phyloP scores from a whole-genome alignment of 2,113 vertebrate genomes.

The Leucosticte australis region DNA sequence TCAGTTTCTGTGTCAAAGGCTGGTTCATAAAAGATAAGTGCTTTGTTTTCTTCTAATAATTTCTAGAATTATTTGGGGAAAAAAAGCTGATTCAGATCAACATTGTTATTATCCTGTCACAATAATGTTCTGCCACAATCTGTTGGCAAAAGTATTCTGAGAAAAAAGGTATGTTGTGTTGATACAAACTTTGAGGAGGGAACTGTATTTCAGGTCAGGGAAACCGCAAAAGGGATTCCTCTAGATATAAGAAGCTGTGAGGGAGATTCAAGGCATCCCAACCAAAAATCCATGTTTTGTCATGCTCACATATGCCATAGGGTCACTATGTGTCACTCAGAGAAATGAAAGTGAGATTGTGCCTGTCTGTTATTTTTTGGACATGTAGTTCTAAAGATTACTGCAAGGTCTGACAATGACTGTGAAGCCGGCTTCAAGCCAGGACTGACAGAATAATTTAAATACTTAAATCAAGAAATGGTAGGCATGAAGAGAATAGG shows the following conservation, averaged over 20 bases:
- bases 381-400: neutral
- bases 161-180: neutral
- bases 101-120: neutral
- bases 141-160: neutral
- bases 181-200: neutral
- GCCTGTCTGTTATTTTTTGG: neutral
- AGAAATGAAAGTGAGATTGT: neutral
- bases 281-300: neutral
- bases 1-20: neutral
- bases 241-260: neutral
- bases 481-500: neutral
- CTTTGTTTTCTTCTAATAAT: neutral
- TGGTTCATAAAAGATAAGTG: neutral
- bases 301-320: neutral
- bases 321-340: neutral
- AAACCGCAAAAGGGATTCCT: neutral
- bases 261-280: neutral
- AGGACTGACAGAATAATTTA: neutral
- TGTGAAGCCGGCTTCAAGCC: neutral
- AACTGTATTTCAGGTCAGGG: neutral
- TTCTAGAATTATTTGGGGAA: neutral
- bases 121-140: neutral
- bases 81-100: neutral
- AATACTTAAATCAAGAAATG: neutral
- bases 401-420: neutral